phyloP scores from a whole-genome alignment of 2,888 invertebrate species.

The Linyphia triangularis region DNA sequence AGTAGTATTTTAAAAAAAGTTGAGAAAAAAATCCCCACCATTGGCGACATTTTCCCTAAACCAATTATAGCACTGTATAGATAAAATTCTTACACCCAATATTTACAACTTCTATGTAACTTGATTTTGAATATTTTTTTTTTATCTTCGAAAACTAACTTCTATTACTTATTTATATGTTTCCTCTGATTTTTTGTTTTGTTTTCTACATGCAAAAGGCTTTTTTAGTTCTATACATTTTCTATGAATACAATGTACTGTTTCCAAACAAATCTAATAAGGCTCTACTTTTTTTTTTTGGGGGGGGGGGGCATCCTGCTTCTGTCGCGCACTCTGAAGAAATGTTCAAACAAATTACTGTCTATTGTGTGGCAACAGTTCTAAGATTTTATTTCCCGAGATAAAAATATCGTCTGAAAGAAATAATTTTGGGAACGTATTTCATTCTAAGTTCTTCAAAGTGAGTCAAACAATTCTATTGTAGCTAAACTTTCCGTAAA shows the following conservation, averaged over 20 bases:
- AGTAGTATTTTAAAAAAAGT: neutral
- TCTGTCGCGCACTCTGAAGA: neutral
- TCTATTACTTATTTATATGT: neutral
- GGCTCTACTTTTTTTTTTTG: neutral
- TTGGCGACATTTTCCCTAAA: neutral
- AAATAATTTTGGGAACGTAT: too few relatives aligned
- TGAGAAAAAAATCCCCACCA: neutral
- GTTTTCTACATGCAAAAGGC: neutral
- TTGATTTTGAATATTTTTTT: neutral
- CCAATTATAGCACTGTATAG: neutral
- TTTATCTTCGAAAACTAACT: neutral
- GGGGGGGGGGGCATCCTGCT: too few relatives aligned
- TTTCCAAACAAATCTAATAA: constrained; percentile 2
- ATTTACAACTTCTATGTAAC: neutral
- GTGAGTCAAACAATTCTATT: too few relatives aligned
- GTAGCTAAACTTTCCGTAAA: too few relatives aligned
- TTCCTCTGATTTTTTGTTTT: neutral
- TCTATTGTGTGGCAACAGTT: neutral
- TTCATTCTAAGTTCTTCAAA: too few relatives aligned
- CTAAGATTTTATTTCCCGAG: neutral
- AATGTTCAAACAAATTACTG: neutral
- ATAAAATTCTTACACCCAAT: neutral
- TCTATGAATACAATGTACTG: neutral
- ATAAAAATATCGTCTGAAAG: neutral
- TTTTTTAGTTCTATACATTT: neutral